These are phyloP conservation scores for Phrynocephalus versicolor DNA, from an alignment of 2,113 vertebrate genomes.

Conservation along the genomic window DNA sequence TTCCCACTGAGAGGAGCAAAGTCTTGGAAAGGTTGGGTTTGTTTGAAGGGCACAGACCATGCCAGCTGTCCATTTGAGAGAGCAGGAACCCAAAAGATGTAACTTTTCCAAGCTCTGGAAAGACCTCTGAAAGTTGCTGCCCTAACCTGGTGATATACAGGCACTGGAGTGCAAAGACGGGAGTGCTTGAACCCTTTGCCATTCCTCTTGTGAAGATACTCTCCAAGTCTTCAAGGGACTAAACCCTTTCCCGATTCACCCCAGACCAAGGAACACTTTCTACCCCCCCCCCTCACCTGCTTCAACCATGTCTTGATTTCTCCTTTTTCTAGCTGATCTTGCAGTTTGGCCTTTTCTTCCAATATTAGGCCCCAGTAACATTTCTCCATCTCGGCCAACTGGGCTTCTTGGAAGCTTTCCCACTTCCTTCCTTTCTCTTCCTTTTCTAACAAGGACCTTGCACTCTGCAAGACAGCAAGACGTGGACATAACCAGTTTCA, in stretches of 20 bases:
- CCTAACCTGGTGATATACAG: no score
- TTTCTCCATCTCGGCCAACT: conserved; percentile 23
- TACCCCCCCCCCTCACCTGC: not conserved
- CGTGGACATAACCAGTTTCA: not conserved
- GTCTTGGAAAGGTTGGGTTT: no score
- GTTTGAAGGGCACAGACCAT: no score
- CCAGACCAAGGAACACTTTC: not conserved
- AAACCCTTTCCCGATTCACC: no score
- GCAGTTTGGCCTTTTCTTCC: conserved; percentile 28
- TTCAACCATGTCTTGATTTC: conserved; percentile 18
- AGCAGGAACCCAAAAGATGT: no score
- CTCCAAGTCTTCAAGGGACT: no score
- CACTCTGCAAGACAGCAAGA: not conserved
- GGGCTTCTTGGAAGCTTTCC: conserved; percentile 12
- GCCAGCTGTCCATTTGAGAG: no score
- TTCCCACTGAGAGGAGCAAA: no score
- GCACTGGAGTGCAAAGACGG: no score
- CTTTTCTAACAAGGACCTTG: not conserved
- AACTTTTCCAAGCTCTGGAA: no score
- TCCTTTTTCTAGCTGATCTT: conserved; percentile 41
- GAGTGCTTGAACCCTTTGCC: not conserved
- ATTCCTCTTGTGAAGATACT: no score
- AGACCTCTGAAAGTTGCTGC: no score
- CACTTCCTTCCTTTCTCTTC: not conserved
- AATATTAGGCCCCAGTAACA: conserved; percentile 4